Conservation (phyloP, 2,797 vertebrate species). For the Labroides dimidiatus region DNA sequence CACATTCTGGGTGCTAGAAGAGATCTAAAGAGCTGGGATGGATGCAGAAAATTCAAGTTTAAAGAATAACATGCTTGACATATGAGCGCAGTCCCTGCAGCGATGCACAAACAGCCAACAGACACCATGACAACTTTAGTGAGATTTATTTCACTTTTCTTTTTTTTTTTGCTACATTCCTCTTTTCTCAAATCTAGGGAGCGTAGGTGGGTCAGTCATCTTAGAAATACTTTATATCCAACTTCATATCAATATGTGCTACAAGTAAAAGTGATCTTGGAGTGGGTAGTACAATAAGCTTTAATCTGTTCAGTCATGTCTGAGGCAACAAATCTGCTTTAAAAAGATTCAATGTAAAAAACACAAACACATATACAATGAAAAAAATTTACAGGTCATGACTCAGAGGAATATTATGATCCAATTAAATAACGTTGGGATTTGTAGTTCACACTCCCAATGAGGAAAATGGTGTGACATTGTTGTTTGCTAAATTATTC, state of each 20-base stretch:
- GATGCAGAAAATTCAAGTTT: constrained; percentile 14
- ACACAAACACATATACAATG: constrained; percentile 78
- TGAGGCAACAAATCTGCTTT: constrained; percentile 74
- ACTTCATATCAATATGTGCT: constrained; percentile 77
- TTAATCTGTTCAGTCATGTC: constrained; percentile 78
- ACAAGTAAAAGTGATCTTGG: constrained; percentile 72
- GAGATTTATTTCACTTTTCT: constrained; percentile 80
- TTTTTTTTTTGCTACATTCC: constrained; percentile 82
- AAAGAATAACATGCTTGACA: constrained; percentile 8
- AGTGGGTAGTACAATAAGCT: constrained; percentile 74
- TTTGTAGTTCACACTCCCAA: constrained; percentile 48
- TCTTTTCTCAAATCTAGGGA: constrained; percentile 77
- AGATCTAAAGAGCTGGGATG: background rate
- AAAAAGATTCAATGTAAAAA: constrained; percentile 79
- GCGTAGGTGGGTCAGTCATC: constrained; percentile 73
- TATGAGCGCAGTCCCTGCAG: constrained; percentile 27
- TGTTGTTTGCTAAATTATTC: constrained; percentile 67
- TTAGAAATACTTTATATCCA: constrained; percentile 76
- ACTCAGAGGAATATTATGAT: constrained; percentile 63
- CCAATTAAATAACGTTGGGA: constrained; percentile 64
- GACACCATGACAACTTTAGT: constrained; percentile 70
- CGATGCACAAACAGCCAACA: constrained; percentile 48
- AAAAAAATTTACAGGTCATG: constrained; percentile 70
- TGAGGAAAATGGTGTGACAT: constrained; percentile 65
- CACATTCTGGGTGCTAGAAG: constrained; percentile 8